These are phyloP conservation scores for Luidia sarsii DNA, from an alignment of 53 echinoderm and acorn worm genomes.

Conservation along the genomic window DNA sequence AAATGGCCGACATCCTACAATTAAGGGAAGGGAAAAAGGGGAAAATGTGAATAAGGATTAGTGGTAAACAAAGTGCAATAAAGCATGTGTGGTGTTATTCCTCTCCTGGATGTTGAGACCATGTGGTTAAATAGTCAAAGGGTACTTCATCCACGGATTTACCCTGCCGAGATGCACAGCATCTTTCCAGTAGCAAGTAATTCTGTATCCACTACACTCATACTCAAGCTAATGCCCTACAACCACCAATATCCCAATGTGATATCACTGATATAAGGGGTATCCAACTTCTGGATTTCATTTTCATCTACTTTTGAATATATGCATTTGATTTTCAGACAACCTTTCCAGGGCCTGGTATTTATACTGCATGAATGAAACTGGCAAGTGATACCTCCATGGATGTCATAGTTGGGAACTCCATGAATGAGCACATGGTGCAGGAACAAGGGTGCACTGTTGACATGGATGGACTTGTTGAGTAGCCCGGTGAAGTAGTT, in stretches of 20 bases:
- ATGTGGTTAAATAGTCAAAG: too few relatives aligned
- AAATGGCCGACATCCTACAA: constrained; percentile 87
- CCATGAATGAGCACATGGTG: constrained; percentile 94
- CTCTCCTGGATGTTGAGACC: too few relatives aligned
- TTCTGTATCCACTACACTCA: too few relatives aligned
- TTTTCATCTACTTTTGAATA: background rate
- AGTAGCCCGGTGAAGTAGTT: constrained; percentile 89
- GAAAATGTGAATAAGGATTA: too few relatives aligned
- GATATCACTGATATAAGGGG: too few relatives aligned
- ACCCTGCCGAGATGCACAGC: too few relatives aligned
- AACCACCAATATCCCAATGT: too few relatives aligned
- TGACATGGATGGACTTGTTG: constrained; percentile 88
- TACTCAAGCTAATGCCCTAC: too few relatives aligned
- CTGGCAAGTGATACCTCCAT: constrained; percentile 96
- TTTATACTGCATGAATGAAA: background rate
- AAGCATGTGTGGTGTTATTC: too few relatives aligned
- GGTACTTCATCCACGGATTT: too few relatives aligned
- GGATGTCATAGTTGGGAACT: constrained; percentile 90
- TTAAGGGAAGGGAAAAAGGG: background rate
- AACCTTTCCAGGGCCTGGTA: background rate
- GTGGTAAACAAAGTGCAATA: background rate
- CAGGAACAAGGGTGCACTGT: constrained; percentile 87
- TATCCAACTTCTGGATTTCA: too few relatives aligned
- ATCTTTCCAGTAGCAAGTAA: too few relatives aligned
- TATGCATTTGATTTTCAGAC: background rate